Conservation (phyloP, 1,140 invertebrate species). For the Adelges cooleyi region DNA sequence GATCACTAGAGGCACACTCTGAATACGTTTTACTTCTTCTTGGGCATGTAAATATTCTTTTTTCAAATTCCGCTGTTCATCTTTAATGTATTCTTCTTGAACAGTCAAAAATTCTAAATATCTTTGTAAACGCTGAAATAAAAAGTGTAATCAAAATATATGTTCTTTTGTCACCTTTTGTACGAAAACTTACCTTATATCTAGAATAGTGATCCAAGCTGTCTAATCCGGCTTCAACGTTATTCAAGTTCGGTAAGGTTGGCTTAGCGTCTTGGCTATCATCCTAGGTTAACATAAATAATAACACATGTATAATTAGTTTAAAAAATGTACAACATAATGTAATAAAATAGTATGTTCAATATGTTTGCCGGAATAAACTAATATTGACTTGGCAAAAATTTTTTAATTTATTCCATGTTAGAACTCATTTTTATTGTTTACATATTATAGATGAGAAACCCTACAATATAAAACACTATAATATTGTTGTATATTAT, state of each 20-base stretch:
- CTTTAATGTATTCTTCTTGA: slow-evolving; percentile 97
- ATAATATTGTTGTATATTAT: too few relatives aligned
- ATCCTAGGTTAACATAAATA: too few relatives aligned
- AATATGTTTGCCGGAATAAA: too few relatives aligned
- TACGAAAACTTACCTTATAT: slow-evolving; percentile 43
- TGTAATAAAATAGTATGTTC: too few relatives aligned
- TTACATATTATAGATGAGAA: too few relatives aligned
- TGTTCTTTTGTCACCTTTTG: not conserved
- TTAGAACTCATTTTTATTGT: too few relatives aligned
- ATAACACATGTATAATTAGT: not conserved
- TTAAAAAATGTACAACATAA: too few relatives aligned
- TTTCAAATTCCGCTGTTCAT: slow-evolving; percentile 94
- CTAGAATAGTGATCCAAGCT: slow-evolving; percentile 39
- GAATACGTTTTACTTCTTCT: slow-evolving; percentile 94
- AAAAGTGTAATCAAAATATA: slow-evolving; percentile 7
- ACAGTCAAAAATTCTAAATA: slow-evolving; percentile 94
- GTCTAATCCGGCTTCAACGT: slow-evolving; percentile 13
- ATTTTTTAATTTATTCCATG: too few relatives aligned
- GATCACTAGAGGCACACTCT: slow-evolving; percentile 93
- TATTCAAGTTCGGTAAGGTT: slow-evolving; percentile 35
- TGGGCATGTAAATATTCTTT: slow-evolving; percentile 97
- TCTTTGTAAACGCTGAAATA: slow-evolving; percentile 73
- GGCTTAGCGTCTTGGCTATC: slow-evolving; percentile 47
- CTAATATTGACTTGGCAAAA: too few relatives aligned
- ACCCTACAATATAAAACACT: too few relatives aligned